Conservation (phyloP, 2,797 vertebrate genomes). For the Melanotaenia nigrans region DNA sequence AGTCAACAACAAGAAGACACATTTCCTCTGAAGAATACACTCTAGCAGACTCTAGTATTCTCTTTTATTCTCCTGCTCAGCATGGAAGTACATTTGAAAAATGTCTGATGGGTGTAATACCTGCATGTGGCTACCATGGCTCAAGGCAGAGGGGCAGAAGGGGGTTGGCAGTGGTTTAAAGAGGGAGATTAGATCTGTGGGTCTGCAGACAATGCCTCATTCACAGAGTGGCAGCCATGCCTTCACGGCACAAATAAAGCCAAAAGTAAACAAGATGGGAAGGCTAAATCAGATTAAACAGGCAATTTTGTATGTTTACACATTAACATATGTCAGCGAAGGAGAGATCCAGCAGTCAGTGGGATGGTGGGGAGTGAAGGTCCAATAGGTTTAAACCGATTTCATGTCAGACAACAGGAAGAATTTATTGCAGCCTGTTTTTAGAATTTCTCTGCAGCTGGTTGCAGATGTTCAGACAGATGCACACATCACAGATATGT, state of each 20-base stretch:
- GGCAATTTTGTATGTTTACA: slow-evolving; percentile 75
- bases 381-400: slow-evolving; percentile 27
- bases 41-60: slow-evolving; percentile 28
- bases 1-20: slow-evolving; percentile 54
- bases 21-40: slow-evolving; percentile 35
- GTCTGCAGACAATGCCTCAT: slow-evolving; percentile 76
- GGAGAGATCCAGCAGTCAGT: slow-evolving; percentile 36
- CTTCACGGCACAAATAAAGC: slow-evolving; percentile 58
- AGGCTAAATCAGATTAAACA: slow-evolving; percentile 75
- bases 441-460: slow-evolving; percentile 53
- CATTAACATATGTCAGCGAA: slow-evolving; percentile 65
- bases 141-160: slow-evolving; percentile 50
- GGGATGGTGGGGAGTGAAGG: slow-evolving; percentile 18
- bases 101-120: slow-evolving; percentile 65
- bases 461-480: slow-evolving; percentile 56
- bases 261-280: slow-evolving; percentile 76
- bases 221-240: slow-evolving; percentile 66
- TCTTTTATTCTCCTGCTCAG: slow-evolving; percentile 39
- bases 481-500: slow-evolving; percentile 42
- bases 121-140: slow-evolving; percentile 63
- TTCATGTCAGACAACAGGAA: slow-evolving; percentile 38
- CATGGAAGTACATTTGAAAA: slow-evolving; percentile 50
- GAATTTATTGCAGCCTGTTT: slow-evolving; percentile 44
- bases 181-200: slow-evolving; percentile 68
- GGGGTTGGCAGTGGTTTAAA: slow-evolving; percentile 54